Evolutionary conservation across 2,113 vertebrate genomes (phyloP).

Genomic region (Phylloscopus trochilus): DNA sequence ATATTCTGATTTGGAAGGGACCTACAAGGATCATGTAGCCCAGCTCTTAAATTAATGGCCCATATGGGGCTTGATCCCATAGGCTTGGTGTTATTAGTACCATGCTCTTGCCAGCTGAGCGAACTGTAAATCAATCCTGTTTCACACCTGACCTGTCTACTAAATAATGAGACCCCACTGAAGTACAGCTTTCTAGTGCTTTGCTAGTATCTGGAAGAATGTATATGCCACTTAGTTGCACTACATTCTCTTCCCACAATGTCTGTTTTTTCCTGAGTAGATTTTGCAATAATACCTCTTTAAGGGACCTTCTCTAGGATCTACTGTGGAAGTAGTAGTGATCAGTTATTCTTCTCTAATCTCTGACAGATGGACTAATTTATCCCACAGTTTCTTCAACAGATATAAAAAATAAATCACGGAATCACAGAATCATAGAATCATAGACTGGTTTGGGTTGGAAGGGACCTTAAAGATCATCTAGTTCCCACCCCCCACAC

Average conservation of each 20-base stretch:
- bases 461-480: not conserved
- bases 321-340: not conserved
- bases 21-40: too few species aligned
- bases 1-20: not conserved
- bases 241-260: not conserved
- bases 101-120: not conserved
- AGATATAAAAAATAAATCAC: not conserved
- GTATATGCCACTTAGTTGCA: not conserved
- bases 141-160: not conserved
- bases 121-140: not conserved
- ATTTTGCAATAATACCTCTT: not conserved
- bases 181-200: not conserved
- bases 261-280: not conserved
- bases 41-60: not conserved
- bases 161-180: not conserved
- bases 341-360: not conserved
- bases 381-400: not conserved
- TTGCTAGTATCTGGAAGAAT: not conserved
- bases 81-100: not conserved
- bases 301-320: not conserved
- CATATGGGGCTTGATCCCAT: not conserved
- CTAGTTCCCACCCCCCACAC: not conserved
- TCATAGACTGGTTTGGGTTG: not conserved
- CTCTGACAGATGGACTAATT: not conserved
- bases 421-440: not conserved